Base-by-base conservation (phyloP, 2,113 vertebrate species). In the Nasalis larvatus region DNA sequence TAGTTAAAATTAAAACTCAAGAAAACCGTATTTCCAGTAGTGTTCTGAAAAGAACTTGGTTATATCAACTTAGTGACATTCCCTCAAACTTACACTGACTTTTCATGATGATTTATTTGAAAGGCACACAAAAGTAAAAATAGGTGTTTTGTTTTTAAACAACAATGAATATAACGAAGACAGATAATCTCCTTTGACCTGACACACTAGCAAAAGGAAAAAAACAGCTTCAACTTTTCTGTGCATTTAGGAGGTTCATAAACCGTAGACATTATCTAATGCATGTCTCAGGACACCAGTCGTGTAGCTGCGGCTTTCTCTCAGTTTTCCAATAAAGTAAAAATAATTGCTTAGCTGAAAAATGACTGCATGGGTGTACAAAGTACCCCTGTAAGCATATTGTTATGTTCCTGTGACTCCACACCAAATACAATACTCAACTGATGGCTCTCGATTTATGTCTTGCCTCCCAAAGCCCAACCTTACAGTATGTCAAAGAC, bases 271-370 rank as follows among this genome's bases (percentile, higher is more conserved):
- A 90, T 58, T 25, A 98, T 94, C 73, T 97, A 97, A 97, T 94
- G 91, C 89, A 80, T 0, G 21, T 97, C 94, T 97, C 87, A 20
- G 74, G 30, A 78, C 81, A 83, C 20, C 90, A 49, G 92, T 95
- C 82, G 91, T 95, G 47, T 87, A 91, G 96, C 96, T 98, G 97
- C 98, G 98, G 98, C 95, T 98, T 95, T 94, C 94, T 96, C 95
- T 98, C 98, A 93, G 91, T 87, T 96, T 98, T 76, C 96, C 96
- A 92, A 91, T 81, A 98, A 98, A 98, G 98, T 98, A 97, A 97
- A 98, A 99, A 98, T 97, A 98, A 97, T 68, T 98, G 96, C 47
- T 95, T 71, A 52, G 68, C 20, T 7, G 45, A 97, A 94, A 97
- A 95, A 60, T 78, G 10, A 85, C 45, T 86, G 56, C 80, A 45